Evolutionary conservation across 1,140 invertebrate species (phyloP), one percentile per base, ranked within the genome.

Genomic region (Saccostrea glomerata): DNA sequence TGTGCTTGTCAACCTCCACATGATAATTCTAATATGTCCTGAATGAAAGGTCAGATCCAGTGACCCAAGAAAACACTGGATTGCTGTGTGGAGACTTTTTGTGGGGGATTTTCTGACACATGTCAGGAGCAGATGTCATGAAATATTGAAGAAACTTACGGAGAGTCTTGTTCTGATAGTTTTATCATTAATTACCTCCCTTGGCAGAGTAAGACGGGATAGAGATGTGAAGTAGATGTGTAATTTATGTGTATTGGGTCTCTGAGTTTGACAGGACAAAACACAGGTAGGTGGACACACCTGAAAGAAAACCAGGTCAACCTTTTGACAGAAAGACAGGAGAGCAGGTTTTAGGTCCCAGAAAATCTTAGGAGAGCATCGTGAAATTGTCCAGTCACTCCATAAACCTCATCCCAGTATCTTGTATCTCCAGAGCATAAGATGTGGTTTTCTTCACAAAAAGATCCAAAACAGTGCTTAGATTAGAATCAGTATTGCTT

Each of bases 121-220:
- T 77, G 70, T 77, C 70, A 77, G 70, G 7, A 36, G 70, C 4
- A 36, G 23, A 77, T 77, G 70, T 77, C 70, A 77, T 77, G 70
- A 77, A 77, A 77, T 77, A 77, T 77, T 77, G 30, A 77, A 77
- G 70, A 9, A 30, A 77, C 11, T 15, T 25, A 77, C 23, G 12
- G 25, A 25, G 30, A 36, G 70, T 25, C 70, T 15, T 77, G 70
- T 77, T 77, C 70, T 77, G 70, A 36, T 77, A 77, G 23, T 30
- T 77, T 77, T 77, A 77, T 77, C 70, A 77, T 77, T 30, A 77
- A 77, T 77, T 77, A 77, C 30, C 70, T 77, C 12, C 70, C 70
- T 36, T 36, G 70, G 25, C 70, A 77, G 30, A 77, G 25, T 25
- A 36, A 77, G 70, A 77, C 4, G 30, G 70, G 30, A 77, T 77